These are phyloP conservation scores for Sparus aurata DNA, from an alignment of 2,797 vertebrate species.

Conservation along the genomic window DNA sequence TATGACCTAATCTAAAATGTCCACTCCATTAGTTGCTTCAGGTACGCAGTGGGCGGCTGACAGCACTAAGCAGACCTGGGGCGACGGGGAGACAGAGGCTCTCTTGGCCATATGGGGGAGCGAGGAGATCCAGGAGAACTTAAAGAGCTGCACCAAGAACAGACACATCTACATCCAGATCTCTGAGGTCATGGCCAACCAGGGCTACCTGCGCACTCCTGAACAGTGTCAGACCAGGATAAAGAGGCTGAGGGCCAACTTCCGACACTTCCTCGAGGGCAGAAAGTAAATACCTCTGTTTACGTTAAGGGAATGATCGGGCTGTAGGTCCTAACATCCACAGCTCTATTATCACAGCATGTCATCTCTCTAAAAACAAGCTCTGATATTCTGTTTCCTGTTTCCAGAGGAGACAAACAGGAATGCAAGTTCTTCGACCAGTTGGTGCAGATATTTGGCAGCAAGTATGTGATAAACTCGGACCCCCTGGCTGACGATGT, in stretches of 20 bases:
- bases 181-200: slow-evolving; percentile 75
- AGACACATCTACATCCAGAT: slow-evolving; percentile 82
- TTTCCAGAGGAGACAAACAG: slow-evolving; percentile 79
- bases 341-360: background rate
- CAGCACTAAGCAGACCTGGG: slow-evolving; percentile 78
- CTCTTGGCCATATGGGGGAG: slow-evolving; percentile 84
- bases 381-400: slow-evolving; percentile 10
- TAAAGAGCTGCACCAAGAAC: slow-evolving; percentile 82
- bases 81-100: slow-evolving; percentile 77
- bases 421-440: slow-evolving; percentile 85
- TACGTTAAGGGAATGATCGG: background rate
- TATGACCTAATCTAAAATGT: background rate
- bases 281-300: slow-evolving; percentile 68
- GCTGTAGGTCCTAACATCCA: background rate
- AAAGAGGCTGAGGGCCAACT: slow-evolving; percentile 83
- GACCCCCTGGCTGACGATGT: slow-evolving; percentile 63
- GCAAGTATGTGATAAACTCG: slow-evolving; percentile 65
- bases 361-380: background rate
- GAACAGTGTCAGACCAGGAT: slow-evolving; percentile 85
- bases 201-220: slow-evolving; percentile 79
- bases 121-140: slow-evolving; percentile 76
- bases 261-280: slow-evolving; percentile 79
- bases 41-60: slow-evolving; percentile 66
- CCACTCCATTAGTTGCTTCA: slow-evolving; percentile 10
- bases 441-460: slow-evolving; percentile 79